Conservation (phyloP, 2,888 invertebrate species). For the Bibio marci region DNA sequence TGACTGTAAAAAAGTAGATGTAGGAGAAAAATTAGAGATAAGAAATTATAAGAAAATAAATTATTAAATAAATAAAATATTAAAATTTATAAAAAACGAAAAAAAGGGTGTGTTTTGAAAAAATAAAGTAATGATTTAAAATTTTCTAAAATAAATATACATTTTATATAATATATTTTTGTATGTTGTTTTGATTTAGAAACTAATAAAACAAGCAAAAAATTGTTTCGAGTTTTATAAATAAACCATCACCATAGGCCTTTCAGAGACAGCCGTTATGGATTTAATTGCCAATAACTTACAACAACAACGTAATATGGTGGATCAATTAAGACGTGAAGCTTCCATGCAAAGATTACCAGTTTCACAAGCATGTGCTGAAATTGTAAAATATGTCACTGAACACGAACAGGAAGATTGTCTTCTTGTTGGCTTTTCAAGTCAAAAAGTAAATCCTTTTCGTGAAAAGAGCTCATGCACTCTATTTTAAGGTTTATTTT, state of each 20-base stretch:
- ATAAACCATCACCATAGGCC: constrained; percentile 53
- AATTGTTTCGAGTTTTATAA: too few species aligned
- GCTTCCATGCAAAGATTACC: constrained; percentile 74
- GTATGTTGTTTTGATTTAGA: too few species aligned
- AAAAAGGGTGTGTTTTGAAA: too few species aligned
- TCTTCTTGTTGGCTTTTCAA: constrained; percentile 81
- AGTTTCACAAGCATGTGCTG: constrained; percentile 78
- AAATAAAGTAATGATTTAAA: too few species aligned
- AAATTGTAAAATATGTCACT: constrained; percentile 77
- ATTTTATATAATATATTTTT: too few species aligned
- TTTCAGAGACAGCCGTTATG: constrained; percentile 77
- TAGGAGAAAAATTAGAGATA: too few species aligned
- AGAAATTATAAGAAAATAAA: too few species aligned
- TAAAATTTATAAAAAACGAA: too few species aligned
- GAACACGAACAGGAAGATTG: constrained; percentile 90
- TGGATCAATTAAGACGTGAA: constrained; percentile 84
- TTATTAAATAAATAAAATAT: too few species aligned
- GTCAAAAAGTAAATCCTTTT: constrained; percentile 90
- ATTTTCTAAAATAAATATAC: too few species aligned
- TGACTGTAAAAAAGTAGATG: too few species aligned
- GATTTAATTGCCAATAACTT: constrained; percentile 87
- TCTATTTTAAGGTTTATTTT: constrained; percentile 42
- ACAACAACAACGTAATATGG: constrained; percentile 79
- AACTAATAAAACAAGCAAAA: too few species aligned
- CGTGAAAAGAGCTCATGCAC: constrained; percentile 83